A percentile compares a stretch with the other conserved stretches of the same genome.
Evolutionary conservation across 1,140 invertebrate genomes (phyloP).

Genomic region (Heliconius nattereri): DNA sequence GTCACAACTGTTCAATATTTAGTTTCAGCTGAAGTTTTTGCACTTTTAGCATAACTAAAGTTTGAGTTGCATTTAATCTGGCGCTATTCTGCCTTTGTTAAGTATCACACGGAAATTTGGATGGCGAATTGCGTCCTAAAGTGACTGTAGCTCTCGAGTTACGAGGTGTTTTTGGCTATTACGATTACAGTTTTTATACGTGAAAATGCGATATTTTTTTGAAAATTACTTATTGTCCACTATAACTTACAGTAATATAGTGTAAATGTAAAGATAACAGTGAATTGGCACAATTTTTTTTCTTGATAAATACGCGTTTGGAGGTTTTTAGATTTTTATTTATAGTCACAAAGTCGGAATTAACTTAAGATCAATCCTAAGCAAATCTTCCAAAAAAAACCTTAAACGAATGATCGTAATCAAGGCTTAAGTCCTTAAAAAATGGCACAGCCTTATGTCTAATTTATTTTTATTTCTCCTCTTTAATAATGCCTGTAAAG

Average conservation of each 20-base stretch:
- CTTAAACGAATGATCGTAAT: constrained; percentile 30
- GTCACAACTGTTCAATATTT: constrained; percentile 37
- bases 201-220: background rate
- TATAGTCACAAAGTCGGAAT: background rate
- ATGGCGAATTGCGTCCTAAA: background rate
- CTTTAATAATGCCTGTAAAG: constrained; percentile 32
- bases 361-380: background rate
- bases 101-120: constrained; percentile 14
- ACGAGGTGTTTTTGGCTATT: background rate
- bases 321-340: background rate
- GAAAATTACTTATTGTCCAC: background rate
- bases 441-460: constrained; percentile 29
- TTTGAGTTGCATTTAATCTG: constrained; percentile 30
- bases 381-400: constrained; percentile 18
- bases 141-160: background rate
- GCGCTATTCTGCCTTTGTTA: constrained; percentile 29
- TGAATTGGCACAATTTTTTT: no score
- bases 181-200: background rate
- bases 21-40: constrained; percentile 31
- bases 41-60: constrained; percentile 29
- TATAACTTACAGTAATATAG: background rate
- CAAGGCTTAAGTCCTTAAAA: constrained; percentile 32
- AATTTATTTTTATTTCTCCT: constrained; percentile 39
- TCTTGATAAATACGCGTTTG: background rate
- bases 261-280: background rate